Percentiles rank a stretch among this genome's conserved stretches.
Evolutionary conservation across 2,113 vertebrate species (phyloP).

Genomic region (Meriones unguiculatus): DNA sequence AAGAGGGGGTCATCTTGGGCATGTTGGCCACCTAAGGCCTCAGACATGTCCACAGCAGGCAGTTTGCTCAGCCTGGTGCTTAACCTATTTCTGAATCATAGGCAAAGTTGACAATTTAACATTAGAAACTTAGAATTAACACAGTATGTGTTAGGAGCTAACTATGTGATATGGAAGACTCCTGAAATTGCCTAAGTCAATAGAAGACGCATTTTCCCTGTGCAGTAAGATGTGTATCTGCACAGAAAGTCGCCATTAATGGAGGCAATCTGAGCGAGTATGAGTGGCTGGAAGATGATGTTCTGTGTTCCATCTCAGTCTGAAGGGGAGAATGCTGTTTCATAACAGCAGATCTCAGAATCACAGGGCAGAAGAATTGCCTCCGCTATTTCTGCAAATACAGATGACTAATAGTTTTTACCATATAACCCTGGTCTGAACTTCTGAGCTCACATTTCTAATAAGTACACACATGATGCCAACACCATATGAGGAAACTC

Average conservation of each 20-base stretch:
- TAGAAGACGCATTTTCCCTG: not conserved
- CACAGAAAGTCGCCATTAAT: not conserved
- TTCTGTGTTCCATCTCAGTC: not conserved
- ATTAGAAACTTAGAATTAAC: slow-evolving; percentile 11
- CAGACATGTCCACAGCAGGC: not conserved
- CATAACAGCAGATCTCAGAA: not conserved
- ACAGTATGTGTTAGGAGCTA: not conserved
- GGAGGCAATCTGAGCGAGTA: not conserved
- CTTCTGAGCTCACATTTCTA: not conserved
- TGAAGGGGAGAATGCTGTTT: not conserved
- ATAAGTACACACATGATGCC: not conserved
- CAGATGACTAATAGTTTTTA: not conserved
- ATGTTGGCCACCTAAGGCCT: not conserved
- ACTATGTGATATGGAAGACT: not conserved
- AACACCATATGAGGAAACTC: not conserved
- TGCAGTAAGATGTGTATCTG: not conserved
- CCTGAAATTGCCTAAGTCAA: not conserved
- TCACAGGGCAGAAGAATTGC: not conserved
- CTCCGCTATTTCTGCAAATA: not conserved
- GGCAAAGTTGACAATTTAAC: not conserved
- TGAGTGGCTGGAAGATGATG: not conserved
- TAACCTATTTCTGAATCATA: not conserved
- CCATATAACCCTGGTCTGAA: not conserved
- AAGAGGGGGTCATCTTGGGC: not conserved
- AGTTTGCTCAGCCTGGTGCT: not conserved